Base-by-base conservation (phyloP, 2,888 invertebrate species). In the Acronicta alni region DNA sequence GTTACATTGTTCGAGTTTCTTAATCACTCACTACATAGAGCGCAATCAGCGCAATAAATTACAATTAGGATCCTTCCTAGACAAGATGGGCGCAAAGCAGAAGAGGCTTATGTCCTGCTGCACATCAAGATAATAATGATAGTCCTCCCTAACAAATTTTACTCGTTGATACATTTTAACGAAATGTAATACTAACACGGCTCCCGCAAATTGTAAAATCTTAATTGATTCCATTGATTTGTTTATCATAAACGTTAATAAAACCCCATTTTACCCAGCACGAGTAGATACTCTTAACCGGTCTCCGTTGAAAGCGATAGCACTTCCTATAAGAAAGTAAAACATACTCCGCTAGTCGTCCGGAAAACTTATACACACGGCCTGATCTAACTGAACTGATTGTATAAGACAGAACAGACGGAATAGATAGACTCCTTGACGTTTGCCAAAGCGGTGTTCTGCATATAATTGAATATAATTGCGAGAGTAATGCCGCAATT, bases 321-420 rank as follows among this genome's bases (percentile, higher is more conserved):
- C 89, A 90, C 90, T 93, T 93, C 93, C 93, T 92, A 90, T 89
- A 92, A 89, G 94, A 93, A 93, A 94, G 93, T 94, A 93, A 93
- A 92, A 92, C 89, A 83, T 70, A 85, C 78, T 81, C 81, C 78
- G 85, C 81, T 84, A 86, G 85, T 80, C 77, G 85, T 77, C 84
- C 89, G 91, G 91, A 90, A 93, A 89, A 88, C 87, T 68, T 80
- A 67, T 66, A 68, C 63, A 75, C 67, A 67, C 77, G 75, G 77
- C 73, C 67, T 72, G 78, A 75, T 79, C 70, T 80, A 79, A 75
- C 75, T 75, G 68, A 72, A 67, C 72, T 67, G 68, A 71, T 79
- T 75, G 66, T 59, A 66, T 62, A 63, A 74, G 69, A 72, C 67
- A 49, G 63, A 42, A 35, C 52, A 23, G 42, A 20, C 16, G 44